These are phyloP conservation scores for Drosophila kanapiae DNA, from an alignment of 1,140 invertebrate species.

Conservation along the genomic window DNA sequence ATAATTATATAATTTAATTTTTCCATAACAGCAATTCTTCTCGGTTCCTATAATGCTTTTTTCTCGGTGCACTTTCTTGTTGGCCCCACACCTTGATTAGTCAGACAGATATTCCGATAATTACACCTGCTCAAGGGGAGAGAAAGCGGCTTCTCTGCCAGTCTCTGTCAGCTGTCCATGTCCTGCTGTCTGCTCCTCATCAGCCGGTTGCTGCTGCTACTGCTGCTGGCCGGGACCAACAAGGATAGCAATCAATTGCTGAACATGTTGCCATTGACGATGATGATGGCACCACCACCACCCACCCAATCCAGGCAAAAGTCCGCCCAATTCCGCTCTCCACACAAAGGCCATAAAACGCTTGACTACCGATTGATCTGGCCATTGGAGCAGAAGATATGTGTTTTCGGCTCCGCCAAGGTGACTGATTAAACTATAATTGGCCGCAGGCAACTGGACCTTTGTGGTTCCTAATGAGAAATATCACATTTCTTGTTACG, in stretches of 20 bases:
- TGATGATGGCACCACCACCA: slow-evolving; percentile 9
- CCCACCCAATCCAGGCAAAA: neutral
- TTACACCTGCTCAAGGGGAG: slow-evolving; percentile 28
- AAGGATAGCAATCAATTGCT: slow-evolving; percentile 66
- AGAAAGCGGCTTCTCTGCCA: neutral
- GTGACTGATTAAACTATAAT: slow-evolving; percentile 47
- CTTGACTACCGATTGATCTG: slow-evolving; percentile 56
- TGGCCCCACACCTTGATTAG: slow-evolving; percentile 49
- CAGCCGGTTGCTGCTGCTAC: neutral
- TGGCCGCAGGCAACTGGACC: slow-evolving; percentile 9
- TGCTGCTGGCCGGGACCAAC: slow-evolving; percentile 33
- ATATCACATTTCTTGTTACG: slow-evolving; percentile 2
- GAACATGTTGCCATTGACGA: slow-evolving; percentile 60
- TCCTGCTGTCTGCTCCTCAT: neutral
- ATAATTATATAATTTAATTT: too few relatives aligned
- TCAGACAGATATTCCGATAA: slow-evolving; percentile 39
- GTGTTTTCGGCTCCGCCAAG: slow-evolving; percentile 27
- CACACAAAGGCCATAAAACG: slow-evolving; percentile 55
- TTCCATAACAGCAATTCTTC: too few relatives aligned
- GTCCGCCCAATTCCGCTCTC: slow-evolving; percentile 3
- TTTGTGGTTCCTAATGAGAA: slow-evolving; percentile 19
- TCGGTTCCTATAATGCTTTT: too few relatives aligned
- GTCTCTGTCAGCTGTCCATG: slow-evolving; percentile 6
- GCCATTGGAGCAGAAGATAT: slow-evolving; percentile 25
- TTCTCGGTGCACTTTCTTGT: neutral